Evolutionary conservation across 2,797 vertebrate species (phyloP), one percentile per base, ranked within the genome.

Genomic region (Masticophis lateralis): DNA sequence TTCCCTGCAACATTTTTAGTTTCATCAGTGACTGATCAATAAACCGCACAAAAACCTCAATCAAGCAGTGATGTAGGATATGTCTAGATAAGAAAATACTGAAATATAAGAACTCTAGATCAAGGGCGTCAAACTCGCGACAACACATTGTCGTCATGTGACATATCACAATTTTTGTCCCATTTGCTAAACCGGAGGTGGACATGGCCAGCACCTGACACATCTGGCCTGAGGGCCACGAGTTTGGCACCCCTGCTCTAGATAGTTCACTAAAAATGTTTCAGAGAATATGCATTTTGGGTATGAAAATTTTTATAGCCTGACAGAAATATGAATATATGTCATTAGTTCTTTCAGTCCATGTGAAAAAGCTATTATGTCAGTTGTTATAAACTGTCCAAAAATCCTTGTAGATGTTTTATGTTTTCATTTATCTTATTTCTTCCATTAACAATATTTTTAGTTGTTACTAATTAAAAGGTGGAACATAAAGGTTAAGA

Each of bases 21-120:
- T 94, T 90, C 95, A 87, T 63, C 60, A 63, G 53, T 7, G 0
- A 47, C 74, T 93, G 94, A 94, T 89, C 89, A 92, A 93, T 89
- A 93, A 94, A 28, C 1, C 43, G 90, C 90, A 94, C 55, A 60
- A 56, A 92, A 28, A 89, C 22, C 53, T 91, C 37, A 93, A 59
- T 43, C 47, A 88, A 43, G 51, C 25, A 51, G 1, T 92, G 86
- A 25, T 59, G 92, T 13, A 87, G 27, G 63, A 90, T 55, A 22
- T 53, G 51, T 91, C 79, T 63, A 18, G 10, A 92, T 88, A 32
- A 93, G 4, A 20, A 93, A 32, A 14, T 61, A 28, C 55, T 90
- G 28, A 91, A 32, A 94, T 66, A 8, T 90, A 94, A 91, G 32
- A 32, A 27, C 37, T 69, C 18, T 16, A 59, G 20, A 59, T 59